Conservation (phyloP, 1,140 invertebrate genomes). For the Bombus consobrinus region DNA sequence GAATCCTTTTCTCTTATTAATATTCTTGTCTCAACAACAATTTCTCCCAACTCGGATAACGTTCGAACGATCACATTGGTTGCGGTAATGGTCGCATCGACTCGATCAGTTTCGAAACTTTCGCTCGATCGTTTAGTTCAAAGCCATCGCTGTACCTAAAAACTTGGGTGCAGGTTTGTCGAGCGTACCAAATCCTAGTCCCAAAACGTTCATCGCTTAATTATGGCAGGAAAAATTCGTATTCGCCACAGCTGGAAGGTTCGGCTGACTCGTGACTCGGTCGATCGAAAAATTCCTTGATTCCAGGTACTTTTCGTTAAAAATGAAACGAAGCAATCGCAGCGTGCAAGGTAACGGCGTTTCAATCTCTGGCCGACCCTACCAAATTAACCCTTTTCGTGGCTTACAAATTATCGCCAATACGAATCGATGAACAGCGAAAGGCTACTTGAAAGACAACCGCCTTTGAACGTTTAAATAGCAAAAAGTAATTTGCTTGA, state of each 20-base stretch:
- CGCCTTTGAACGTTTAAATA: too few species aligned
- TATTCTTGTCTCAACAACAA: accelerated
- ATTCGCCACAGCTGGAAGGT: conserved; percentile 63
- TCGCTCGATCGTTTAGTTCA: neutral
- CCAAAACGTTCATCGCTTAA: conserved; percentile 73
- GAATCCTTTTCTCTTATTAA: too few species aligned
- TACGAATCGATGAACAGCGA: too few species aligned
- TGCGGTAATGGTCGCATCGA: accelerated
- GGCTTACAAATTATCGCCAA: too few species aligned
- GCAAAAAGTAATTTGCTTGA: too few species aligned
- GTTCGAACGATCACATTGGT: too few species aligned
- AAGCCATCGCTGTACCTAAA: conserved; percentile 29
- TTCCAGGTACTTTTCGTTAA: accelerated
- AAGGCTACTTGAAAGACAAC: accelerated
- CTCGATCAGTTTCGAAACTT: neutral
- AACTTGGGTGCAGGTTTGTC: conserved; percentile 17
- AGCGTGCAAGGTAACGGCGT: too few species aligned
- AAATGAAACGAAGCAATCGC: too few species aligned
- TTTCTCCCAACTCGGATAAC: too few species aligned
- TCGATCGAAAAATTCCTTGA: neutral
- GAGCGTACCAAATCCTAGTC: conserved; percentile 66
- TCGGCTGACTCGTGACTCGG: neutral
- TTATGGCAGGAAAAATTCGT: conserved; percentile 67
- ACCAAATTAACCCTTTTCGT: too few species aligned
- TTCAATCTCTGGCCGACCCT: accelerated